phyloP scores from a whole-genome alignment of 2,113 vertebrate species.

The Chrysemys picta region DNA sequence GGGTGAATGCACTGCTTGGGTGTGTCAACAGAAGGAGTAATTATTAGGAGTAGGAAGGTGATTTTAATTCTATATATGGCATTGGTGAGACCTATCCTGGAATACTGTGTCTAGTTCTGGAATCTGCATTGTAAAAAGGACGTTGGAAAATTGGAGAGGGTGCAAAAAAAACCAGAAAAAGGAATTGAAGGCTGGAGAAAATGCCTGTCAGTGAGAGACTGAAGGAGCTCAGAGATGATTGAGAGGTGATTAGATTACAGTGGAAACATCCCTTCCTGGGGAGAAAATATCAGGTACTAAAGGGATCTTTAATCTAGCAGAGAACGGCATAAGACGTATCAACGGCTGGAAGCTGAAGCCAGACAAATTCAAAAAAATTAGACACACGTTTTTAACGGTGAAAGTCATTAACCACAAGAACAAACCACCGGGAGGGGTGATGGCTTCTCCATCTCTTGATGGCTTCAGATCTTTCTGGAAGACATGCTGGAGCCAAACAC shows the following conservation, averaged over 20 bases:
- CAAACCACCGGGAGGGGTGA: fast-evolving
- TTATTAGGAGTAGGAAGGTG: neutral
- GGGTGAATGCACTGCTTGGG: neutral
- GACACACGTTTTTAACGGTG: neutral
- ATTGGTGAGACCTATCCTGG: neutral
- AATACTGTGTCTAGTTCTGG: neutral
- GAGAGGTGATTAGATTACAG: neutral
- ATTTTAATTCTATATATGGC: neutral
- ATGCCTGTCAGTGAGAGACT: neutral
- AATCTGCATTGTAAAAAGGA: neutral
- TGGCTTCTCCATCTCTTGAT: neutral
- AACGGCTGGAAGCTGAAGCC: neutral
- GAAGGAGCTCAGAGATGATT: neutral
- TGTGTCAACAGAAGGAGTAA: neutral
- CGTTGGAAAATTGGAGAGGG: neutral
- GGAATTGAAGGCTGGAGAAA: neutral
- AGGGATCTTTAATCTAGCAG: neutral
- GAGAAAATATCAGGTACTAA: neutral
- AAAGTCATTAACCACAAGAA: neutral
- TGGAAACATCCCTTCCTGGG: neutral
- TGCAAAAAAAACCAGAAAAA: neutral
- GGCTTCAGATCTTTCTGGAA: neutral
- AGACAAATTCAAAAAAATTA: neutral
- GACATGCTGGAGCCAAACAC: neutral
- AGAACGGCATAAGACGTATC: neutral